These are phyloP conservation scores for Cariama cristata DNA, from an alignment of 2,113 vertebrate species.

Conservation along the genomic window DNA sequence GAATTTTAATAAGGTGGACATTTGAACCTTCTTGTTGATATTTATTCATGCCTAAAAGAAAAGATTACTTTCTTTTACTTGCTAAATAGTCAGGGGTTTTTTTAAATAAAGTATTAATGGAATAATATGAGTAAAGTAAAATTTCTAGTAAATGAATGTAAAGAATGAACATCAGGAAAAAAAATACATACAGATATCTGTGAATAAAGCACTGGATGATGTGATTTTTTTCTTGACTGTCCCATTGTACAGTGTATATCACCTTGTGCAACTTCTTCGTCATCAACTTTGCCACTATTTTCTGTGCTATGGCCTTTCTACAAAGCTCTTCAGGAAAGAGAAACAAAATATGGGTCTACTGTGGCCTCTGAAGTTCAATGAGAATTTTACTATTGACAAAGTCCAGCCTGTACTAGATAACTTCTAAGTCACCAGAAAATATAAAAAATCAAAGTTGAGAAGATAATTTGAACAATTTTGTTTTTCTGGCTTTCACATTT, in stretches of 20 bases:
- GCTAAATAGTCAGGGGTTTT: not conserved
- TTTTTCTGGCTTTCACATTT: not conserved
- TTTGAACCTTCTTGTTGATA: not conserved
- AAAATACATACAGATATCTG: not conserved
- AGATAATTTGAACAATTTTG: not conserved
- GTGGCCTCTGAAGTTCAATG: not conserved
- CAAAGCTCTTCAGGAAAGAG: not conserved
- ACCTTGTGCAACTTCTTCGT: not conserved
- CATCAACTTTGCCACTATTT: not conserved
- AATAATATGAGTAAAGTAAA: not conserved
- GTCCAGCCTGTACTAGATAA: not conserved
- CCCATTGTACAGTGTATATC: not conserved
- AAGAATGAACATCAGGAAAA: not conserved
- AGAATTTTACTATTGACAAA: not conserved
- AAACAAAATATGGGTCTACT: not conserved
- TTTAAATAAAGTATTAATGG: not conserved
- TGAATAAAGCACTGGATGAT: not conserved
- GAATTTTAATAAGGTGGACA: not conserved
- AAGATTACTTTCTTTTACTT: not conserved
- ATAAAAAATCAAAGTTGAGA: not conserved
- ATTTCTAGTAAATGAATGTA: not conserved
- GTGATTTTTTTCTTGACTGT: not conserved
- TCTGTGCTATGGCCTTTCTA: not conserved
- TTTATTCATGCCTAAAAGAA: not conserved
- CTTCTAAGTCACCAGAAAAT: not conserved